Evolutionary conservation across 2,797 vertebrate species (phyloP), one percentile per base, ranked within the genome.

Genomic region (Amniataba percoides): DNA sequence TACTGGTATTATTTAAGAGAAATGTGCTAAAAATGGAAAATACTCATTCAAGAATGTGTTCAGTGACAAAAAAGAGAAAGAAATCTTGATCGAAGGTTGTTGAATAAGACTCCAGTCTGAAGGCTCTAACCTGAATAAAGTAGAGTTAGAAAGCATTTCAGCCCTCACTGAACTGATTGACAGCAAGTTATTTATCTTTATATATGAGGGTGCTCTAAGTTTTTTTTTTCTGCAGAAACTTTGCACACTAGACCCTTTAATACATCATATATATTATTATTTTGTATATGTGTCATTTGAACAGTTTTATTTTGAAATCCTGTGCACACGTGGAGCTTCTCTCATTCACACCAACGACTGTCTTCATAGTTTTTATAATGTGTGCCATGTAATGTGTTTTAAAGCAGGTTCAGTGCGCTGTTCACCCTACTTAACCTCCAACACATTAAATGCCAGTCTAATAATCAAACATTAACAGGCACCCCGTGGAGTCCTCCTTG

Each of bases 401-500:
- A 49, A 57, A 42, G 6, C 12, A 46, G 11, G 34, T 40, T 21
- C 31, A 48, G 31, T 27, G 31, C 40, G 18, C 56, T 56, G 52
- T 27, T 18, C 39, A 10, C 15, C 8, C 13, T 8, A 15, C 31
- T 43, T 68, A 55, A 79, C 57, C 43, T 58, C 51, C 31, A 36
- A 45, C 25, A 64, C 25, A 18, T 43, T n/a, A 51, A 74, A 74
- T 64, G n/a, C 15, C 16, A 39, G 4, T 51, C 7, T 43, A 62
- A 48, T 21, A 57, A 49, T 42, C 18, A n/a, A 45, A 67, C 48
- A 75, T 31, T 51, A 42, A 43, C 59, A 52, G 39, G 8, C 21
- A 27, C 16, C 55, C 63, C 9, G 36, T 43, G 46, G 55, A 59
- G 46, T 42, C 16, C 8, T 27, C 43, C 23, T 12, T 21, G 8